Percentiles rank a stretch among this genome's conserved stretches.
These are phyloP conservation scores for Oscheius sp. DNA, from an alignment of 2,888 invertebrate genomes.

Conservation along the genomic window DNA sequence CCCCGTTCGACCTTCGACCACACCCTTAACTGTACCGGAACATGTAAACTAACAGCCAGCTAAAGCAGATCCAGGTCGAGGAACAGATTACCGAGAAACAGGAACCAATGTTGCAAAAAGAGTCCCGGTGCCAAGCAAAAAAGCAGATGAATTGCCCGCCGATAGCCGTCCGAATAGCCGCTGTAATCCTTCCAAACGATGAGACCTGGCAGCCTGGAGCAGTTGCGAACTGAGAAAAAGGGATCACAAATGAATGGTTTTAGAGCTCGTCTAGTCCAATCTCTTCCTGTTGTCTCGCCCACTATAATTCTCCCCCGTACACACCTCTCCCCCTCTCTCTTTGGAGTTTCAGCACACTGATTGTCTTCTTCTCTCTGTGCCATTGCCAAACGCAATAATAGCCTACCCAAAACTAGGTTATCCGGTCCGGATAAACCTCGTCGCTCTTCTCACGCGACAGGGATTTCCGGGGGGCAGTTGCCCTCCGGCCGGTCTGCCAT, in stretches of 20 bases:
- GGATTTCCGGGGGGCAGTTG: neutral
- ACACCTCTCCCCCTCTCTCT: neutral
- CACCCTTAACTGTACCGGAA: slow-evolving; percentile 1
- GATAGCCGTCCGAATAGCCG: slow-evolving; percentile 33
- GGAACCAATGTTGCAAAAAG: slow-evolving; percentile 16
- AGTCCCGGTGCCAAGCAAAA: neutral
- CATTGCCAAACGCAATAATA: slow-evolving; percentile 30
- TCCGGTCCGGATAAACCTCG: slow-evolving; percentile 30
- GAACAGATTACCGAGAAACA: neutral
- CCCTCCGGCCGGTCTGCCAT: neutral
- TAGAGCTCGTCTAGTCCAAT: too few species aligned
- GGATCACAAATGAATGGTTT: too few species aligned
- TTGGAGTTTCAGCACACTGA: slow-evolving; percentile 5
- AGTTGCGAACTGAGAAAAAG: neutral
- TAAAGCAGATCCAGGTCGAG: neutral
- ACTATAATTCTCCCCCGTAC: neutral
- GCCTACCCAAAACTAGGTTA: slow-evolving; percentile 29
- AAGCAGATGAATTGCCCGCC: slow-evolving; percentile 32
- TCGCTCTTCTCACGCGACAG: slow-evolving; percentile 16
- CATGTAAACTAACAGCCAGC: neutral
- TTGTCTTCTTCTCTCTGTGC: slow-evolving; percentile 15
- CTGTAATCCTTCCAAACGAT: slow-evolving; percentile 31
- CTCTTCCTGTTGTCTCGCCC: too few species aligned
- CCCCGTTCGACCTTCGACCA: slow-evolving; percentile 15
- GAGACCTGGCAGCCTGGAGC: slow-evolving; percentile 11